These are phyloP conservation scores for Eledone cirrhosa DNA, from an alignment of 2,888 invertebrate species.

Conservation along the genomic window DNA sequence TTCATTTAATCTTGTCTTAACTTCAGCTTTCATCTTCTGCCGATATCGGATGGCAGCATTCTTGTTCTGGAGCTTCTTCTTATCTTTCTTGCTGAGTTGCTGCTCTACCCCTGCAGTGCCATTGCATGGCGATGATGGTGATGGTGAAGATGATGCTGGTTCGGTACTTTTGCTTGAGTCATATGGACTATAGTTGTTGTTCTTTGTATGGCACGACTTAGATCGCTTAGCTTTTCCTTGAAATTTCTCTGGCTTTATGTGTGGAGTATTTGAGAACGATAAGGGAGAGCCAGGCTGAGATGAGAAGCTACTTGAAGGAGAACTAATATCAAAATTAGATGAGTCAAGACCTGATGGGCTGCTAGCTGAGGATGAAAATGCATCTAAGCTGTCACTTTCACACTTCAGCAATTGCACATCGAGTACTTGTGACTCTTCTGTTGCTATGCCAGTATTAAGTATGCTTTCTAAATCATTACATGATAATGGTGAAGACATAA, in stretches of 20 bases:
- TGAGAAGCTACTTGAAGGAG: no score
- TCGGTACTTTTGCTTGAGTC: conserved; percentile 32
- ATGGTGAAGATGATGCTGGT: conserved; percentile 32
- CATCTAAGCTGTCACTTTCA: background rate
- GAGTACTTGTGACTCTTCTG: background rate
- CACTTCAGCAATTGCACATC: background rate
- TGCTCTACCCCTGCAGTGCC: conserved; percentile 37
- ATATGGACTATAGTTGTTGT: conserved; percentile 19
- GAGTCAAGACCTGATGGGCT: no score
- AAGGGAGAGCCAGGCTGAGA: no score
- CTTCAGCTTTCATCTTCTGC: conserved; percentile 53
- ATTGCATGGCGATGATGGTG: conserved; percentile 27
- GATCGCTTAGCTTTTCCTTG: background rate
- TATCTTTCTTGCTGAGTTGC: conserved; percentile 47
- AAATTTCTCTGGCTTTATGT: no score
- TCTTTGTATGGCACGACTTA: conserved; percentile 21
- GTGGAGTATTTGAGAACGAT: no score
- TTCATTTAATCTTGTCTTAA: conserved; percentile 42
- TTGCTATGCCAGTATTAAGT: conserved; percentile 38
- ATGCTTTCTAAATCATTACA: conserved; percentile 46
- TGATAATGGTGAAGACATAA: conserved; percentile 43
- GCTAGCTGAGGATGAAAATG: background rate
- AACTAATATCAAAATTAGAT: no score
- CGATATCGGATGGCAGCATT: conserved; percentile 62
- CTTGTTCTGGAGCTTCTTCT: conserved; percentile 59